Evolutionary conservation across 2,113 vertebrate species (phyloP).

Genomic region (Engystomops pustulosus): DNA sequence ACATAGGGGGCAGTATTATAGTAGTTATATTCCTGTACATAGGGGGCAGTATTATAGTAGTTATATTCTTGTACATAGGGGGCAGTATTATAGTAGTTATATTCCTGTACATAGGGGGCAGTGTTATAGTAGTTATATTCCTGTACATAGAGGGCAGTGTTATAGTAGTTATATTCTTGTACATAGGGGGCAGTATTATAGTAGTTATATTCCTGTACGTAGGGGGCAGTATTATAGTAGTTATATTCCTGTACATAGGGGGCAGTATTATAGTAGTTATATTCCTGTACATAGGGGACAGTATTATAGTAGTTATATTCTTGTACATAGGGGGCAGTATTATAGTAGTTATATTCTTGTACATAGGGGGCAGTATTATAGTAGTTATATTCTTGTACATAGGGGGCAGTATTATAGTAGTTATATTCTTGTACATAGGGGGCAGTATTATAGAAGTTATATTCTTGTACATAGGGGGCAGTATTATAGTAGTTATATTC

Average conservation of each 20-base stretch:
- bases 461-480: too few species aligned
- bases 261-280: neutral
- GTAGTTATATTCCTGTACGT: too few species aligned
- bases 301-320: constrained; percentile 11
- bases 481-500: too few species aligned
- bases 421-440: too few species aligned
- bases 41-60: constrained; percentile 1
- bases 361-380: too few species aligned
- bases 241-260: constrained; percentile 1
- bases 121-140: constrained; percentile 4
- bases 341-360: too few species aligned
- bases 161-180: constrained; percentile 7
- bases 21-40: constrained; percentile 6
- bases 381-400: too few species aligned
- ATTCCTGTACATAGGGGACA: neutral
- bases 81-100: constrained; percentile 9
- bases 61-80: constrained; percentile 7
- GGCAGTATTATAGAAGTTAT: too few species aligned
- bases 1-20: neutral
- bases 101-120: neutral
- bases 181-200: too few species aligned
- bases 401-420: too few species aligned
- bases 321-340: too few species aligned
- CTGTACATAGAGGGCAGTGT: neutral
- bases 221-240: neutral